Base-by-base conservation (phyloP, 2,113 vertebrate genomes). In the Dendropsophus ebraccatus region DNA sequence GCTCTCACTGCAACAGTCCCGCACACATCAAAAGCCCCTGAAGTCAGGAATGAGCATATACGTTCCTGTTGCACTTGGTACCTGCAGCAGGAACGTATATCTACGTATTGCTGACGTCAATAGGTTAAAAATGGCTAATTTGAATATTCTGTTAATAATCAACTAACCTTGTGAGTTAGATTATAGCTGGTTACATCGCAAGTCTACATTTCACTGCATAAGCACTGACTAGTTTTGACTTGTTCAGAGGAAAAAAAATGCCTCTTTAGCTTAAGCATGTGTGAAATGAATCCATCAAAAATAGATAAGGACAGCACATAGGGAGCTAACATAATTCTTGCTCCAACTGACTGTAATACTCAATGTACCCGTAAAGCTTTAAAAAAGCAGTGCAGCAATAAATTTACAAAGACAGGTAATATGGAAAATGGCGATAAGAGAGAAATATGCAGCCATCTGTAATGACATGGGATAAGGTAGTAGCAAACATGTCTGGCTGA, bases 361-460 rank as follows among this genome's bases (percentile, higher is more conserved):
- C 76, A 86, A 56, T 81, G 76, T 81, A 84, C 76, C 77, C 50
- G 13, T 69, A 73, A 81, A 45, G 62, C 76, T 58, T 80, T 72
- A 69, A 62, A 56, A 80, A 72, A 86, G 49, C 84, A 86, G 49
- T 50, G 49, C 62, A 60, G 84, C 76, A 80, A 81, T 86, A 80
- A 80, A 81, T 86, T 81, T 86, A 86, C 65, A 86, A 85, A 80
- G 62, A 81, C 65, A 86, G 84, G 76, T 86, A 86, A 80, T 81
- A 86, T 86, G 84, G 84, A 81, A 86, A 81, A 86, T 81, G 35
- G 65, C n/a, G 84, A 86, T 86, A 86, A 86, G 84, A 81, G 84
- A 81, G 76, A 86, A 86, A 86, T 86, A 86, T 73, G 77, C 78
- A 81, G 76, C 76, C 56, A 86, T 60, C 76, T 81, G 67, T 86